phyloP scores from a whole-genome alignment of 2,113 vertebrate species.

The Hyaena hyaena region DNA sequence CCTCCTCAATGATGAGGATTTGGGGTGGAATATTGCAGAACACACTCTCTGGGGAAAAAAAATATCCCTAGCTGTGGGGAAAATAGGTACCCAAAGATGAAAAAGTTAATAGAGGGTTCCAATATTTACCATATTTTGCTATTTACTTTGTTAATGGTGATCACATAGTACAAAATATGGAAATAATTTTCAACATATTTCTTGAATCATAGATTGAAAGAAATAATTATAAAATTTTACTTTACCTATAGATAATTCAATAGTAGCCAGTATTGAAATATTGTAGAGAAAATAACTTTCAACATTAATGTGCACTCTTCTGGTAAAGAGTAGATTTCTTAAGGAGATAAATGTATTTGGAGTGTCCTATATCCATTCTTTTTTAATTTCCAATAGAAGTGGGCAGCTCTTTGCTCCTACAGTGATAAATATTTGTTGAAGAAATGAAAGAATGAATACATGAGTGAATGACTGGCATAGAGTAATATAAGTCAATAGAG shows the following conservation, averaged over 20 bases:
- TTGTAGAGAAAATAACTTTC: neutral
- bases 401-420: neutral
- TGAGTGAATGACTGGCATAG: neutral
- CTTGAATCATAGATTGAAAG: neutral
- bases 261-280: neutral
- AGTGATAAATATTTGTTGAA: neutral
- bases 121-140: neutral
- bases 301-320: neutral
- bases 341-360: neutral
- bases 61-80: neutral
- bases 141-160: neutral
- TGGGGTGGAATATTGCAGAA: neutral
- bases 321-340: neutral
- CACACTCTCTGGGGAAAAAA: neutral
- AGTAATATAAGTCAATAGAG: neutral
- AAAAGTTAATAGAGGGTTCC: neutral
- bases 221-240: constrained; percentile 24
- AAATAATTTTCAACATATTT: neutral
- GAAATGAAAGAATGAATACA: neutral
- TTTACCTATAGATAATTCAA: neutral
- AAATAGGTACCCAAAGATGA: neutral
- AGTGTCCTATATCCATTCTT: neutral
- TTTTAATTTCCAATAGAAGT: neutral
- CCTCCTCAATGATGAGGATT: neutral
- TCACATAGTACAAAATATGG: neutral